Conservation (phyloP, 2,797 vertebrate genomes). For the Astyanax mexicanus region DNA sequence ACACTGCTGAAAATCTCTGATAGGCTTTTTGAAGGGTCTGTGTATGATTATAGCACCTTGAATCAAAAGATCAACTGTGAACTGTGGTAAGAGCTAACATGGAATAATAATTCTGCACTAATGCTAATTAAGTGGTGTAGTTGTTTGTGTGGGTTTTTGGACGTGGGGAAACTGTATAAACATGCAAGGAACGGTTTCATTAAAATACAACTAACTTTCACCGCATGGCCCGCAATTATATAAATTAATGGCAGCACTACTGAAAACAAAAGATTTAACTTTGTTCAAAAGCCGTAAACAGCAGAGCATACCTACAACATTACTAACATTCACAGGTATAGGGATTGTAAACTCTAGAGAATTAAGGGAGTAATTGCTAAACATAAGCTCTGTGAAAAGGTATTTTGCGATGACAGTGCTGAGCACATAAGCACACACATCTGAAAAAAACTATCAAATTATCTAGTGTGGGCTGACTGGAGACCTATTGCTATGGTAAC, state of each 20-base stretch:
- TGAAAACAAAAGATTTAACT: background rate
- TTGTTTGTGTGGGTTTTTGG: background rate
- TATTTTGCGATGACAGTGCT: slow-evolving; percentile 48
- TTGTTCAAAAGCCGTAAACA: background rate
- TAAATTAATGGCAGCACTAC: background rate
- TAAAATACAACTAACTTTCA: slow-evolving; percentile 1
- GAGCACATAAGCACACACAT: slow-evolving; percentile 22
- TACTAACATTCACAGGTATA: background rate
- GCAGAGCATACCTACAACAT: background rate
- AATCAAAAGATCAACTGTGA: background rate
- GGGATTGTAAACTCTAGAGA: slow-evolving; percentile 5
- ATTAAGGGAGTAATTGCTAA: slow-evolving; percentile 45
- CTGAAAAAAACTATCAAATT: slow-evolving; percentile 60
- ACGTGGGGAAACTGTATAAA: background rate
- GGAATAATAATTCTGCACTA: background rate
- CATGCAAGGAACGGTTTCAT: background rate
- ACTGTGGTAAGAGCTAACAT: background rate
- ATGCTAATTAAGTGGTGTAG: background rate
- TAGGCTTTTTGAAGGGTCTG: background rate
- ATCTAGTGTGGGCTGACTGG: slow-evolving; percentile 66
- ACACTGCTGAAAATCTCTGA: slow-evolving; percentile 18
- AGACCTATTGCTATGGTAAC: slow-evolving; percentile 78
- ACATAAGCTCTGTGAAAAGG: slow-evolving; percentile 30
- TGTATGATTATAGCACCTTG: slow-evolving; percentile 6
- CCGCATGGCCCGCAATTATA: background rate